A percentile compares a stretch with the other conserved stretches of the same genome.
These are phyloP conservation scores for Eupithecia dodoneata DNA, from an alignment of 2,888 invertebrate species.

Conservation along the genomic window DNA sequence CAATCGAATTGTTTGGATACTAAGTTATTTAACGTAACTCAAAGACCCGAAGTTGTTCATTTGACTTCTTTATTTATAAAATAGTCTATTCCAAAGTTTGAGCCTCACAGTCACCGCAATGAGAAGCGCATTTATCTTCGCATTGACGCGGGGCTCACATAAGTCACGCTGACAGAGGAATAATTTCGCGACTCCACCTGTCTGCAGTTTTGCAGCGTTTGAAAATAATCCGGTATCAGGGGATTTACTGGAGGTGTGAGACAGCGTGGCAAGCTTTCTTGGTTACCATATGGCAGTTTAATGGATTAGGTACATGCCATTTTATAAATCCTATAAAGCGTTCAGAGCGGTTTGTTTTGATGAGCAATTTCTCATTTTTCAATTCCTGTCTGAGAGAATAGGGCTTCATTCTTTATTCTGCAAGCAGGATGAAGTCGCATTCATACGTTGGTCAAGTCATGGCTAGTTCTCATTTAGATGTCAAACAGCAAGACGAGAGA, in stretches of 20 bases:
- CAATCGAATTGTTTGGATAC: too few relatives aligned
- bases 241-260: background rate
- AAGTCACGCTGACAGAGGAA: constrained; percentile 57
- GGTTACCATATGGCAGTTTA: background rate
- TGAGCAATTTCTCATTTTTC: too few relatives aligned
- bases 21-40: background rate
- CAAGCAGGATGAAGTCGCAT: too few relatives aligned
- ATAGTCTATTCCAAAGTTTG: constrained; percentile 39
- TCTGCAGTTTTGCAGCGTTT: constrained; percentile 47
- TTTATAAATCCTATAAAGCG: constrained; percentile 2
- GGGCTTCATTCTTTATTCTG: too few relatives aligned
- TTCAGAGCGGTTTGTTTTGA: background rate
- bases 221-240: constrained; percentile 9
- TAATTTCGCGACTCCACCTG: constrained; percentile 51
- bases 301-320: background rate
- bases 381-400: background rate
- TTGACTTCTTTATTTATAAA: background rate
- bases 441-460: too few relatives aligned
- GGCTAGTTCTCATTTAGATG: too few relatives aligned
- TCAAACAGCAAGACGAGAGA: too few relatives aligned
- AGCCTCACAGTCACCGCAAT: constrained; percentile 48
- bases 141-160: constrained; percentile 54
- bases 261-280: background rate
- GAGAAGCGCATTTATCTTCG: constrained; percentile 57
- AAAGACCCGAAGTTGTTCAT: background rate